phyloP scores from a whole-genome alignment of 2,888 invertebrate species.

The Cataglyphis altisquamis region DNA sequence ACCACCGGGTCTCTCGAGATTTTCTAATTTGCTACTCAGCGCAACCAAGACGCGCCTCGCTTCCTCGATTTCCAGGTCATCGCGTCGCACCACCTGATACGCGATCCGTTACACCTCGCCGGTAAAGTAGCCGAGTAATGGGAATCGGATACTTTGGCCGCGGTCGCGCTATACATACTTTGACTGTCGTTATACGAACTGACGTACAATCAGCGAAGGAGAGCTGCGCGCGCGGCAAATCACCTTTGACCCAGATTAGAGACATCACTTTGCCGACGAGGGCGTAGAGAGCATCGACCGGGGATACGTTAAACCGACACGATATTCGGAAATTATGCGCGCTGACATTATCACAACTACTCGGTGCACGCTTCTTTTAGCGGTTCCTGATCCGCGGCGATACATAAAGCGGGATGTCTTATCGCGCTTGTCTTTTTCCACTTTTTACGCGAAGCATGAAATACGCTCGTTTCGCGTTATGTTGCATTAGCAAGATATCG shows the following conservation, averaged over 20 bases:
- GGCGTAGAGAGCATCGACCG: conserved; percentile 45
- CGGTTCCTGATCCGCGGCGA: conserved; percentile 56
- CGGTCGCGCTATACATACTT: conserved; percentile 42
- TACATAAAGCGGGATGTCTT: conserved; percentile 18
- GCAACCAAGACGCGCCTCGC: conserved; percentile 48
- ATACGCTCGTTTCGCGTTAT: conserved; percentile 74
- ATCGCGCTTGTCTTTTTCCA: conserved; percentile 48
- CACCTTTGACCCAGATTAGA: conserved; percentile 63
- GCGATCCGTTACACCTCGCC: conserved; percentile 38
- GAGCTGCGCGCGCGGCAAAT: conserved; percentile 47
- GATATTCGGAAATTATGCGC: conserved; percentile 63
- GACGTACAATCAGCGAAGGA: conserved; percentile 28
- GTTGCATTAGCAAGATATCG: conserved; percentile 82
- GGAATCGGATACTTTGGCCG: conserved; percentile 48
- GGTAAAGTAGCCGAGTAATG: conserved; percentile 40
- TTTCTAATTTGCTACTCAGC: conserved; percentile 45
- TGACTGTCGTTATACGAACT: conserved; percentile 23
- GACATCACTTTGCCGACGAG: conserved; percentile 58
- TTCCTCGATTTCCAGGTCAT: conserved; percentile 46
- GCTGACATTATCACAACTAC: conserved; percentile 27
- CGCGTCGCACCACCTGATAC: conserved; percentile 44
- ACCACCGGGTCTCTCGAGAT: neutral
- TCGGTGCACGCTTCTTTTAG: conserved; percentile 11
- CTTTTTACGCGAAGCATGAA: neutral
- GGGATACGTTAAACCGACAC: conserved; percentile 52